phyloP scores from a whole-genome alignment of 2,797 vertebrate genomes.

The Aphelocoma californica region DNA sequence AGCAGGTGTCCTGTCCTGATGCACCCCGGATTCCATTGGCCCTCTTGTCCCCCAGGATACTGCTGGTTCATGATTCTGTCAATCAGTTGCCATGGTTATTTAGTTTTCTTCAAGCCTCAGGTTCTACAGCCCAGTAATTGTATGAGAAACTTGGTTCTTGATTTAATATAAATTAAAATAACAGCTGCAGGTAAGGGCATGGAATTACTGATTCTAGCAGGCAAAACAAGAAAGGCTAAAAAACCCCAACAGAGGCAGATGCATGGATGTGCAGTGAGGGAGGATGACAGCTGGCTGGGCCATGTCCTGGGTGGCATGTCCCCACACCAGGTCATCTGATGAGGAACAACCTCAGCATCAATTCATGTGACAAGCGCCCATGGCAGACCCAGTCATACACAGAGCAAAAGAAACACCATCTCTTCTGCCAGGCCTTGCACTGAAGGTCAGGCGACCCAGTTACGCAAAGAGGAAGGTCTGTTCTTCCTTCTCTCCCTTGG shows the following conservation, averaged over 20 bases:
- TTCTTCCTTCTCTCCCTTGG: not conserved
- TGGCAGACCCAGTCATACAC: not conserved
- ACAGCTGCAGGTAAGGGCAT: not conserved
- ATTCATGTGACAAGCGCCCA: not conserved
- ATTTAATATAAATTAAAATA: not conserved
- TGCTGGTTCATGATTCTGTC: not conserved
- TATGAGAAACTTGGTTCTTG: not conserved
- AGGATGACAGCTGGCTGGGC: not conserved
- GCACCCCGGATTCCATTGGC: not conserved
- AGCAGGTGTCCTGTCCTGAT: not conserved
- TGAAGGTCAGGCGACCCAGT: not conserved
- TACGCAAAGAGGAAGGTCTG: not conserved
- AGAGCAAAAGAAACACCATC: not conserved
- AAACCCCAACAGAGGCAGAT: not conserved
- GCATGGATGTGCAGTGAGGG: not conserved
- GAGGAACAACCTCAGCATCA: not conserved
- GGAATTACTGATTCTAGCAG: not conserved
- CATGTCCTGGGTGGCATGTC: not conserved
- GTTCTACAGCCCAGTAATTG: not conserved
- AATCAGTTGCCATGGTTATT: not conserved
- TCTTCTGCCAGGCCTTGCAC: not conserved
- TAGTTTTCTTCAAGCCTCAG: not conserved
- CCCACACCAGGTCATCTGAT: not conserved
- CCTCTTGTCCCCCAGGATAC: not conserved
- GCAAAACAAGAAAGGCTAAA: not conserved